Conservation (phyloP, 2,797 vertebrate genomes). For the Pangasius macronema region DNA sequence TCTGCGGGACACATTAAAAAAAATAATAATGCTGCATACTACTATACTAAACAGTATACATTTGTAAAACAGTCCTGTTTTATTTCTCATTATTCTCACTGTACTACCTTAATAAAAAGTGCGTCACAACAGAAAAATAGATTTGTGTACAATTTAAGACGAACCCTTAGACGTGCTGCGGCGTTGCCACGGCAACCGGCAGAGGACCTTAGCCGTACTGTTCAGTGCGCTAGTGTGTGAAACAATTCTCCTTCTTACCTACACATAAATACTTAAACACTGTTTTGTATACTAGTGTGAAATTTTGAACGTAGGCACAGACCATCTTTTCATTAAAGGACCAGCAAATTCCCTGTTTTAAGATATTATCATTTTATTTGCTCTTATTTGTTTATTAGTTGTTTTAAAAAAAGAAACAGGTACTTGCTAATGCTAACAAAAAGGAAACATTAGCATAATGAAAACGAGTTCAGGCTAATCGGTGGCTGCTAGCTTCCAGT, state of each 20-base stretch:
- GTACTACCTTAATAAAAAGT: too few relatives aligned
- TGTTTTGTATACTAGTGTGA: not conserved
- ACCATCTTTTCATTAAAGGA: not conserved
- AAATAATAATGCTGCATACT: too few relatives aligned
- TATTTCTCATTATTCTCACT: too few relatives aligned
- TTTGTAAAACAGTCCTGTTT: not conserved
- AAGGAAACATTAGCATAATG: not conserved
- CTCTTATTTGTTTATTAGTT: not conserved
- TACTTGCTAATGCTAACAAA: not conserved
- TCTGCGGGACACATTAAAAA: not conserved
- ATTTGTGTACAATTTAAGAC: too few relatives aligned
- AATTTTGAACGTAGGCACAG: not conserved
- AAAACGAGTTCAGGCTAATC: not conserved
- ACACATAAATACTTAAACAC: not conserved
- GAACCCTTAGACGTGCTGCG: not conserved
- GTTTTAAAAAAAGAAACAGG: not conserved
- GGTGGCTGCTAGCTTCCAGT: not conserved
- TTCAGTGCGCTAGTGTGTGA: not conserved
- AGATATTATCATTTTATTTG: not conserved
- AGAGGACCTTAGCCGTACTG: not conserved
- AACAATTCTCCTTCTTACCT: not conserved
- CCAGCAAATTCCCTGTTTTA: too few relatives aligned
- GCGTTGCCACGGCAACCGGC: conserved; percentile 18
- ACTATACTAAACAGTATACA: too few relatives aligned
- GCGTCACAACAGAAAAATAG: not conserved